Evolutionary conservation across 2,797 vertebrate genomes (phyloP).

Genomic region (Channa striata): DNA sequence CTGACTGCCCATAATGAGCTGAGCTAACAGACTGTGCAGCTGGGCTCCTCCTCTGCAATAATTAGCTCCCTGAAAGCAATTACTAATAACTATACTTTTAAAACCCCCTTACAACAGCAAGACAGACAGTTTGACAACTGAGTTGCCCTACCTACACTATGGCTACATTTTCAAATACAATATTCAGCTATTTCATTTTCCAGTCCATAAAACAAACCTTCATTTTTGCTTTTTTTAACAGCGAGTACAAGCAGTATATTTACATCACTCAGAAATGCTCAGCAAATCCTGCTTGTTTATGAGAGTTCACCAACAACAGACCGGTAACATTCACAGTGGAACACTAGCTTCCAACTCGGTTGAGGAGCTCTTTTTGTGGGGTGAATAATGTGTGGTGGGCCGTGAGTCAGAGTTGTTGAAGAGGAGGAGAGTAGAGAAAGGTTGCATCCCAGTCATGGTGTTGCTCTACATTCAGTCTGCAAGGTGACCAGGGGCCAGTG

Average conservation of each 20-base stretch:
- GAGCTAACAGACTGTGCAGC: slow-evolving; percentile 70
- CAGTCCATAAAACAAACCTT: not conserved
- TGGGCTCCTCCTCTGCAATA: slow-evolving; percentile 71
- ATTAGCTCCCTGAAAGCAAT: slow-evolving; percentile 57
- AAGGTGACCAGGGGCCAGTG: slow-evolving; percentile 62
- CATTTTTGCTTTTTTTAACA: not conserved
- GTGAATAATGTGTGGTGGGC: slow-evolving; percentile 66
- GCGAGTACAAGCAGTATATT: not conserved
- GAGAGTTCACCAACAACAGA: slow-evolving; percentile 31
- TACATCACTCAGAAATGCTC: slow-evolving; percentile 9
- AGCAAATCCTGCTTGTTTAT: slow-evolving; percentile 6
- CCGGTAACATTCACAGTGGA: slow-evolving; percentile 36
- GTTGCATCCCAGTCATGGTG: slow-evolving; percentile 77
- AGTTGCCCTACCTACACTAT: not conserved
- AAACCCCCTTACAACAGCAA: slow-evolving; percentile 39
- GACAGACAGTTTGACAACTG: slow-evolving; percentile 15
- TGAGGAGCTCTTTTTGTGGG: slow-evolving; percentile 64
- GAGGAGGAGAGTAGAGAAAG: slow-evolving; percentile 77
- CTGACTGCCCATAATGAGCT: slow-evolving; percentile 70
- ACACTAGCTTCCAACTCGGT: slow-evolving; percentile 36
- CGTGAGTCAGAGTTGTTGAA: slow-evolving; percentile 80
- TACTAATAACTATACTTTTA: slow-evolving; percentile 58
- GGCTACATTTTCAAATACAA: not conserved
- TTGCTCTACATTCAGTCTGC: slow-evolving; percentile 74
- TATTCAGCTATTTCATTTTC: not conserved